Percentiles rank a stretch among this genome's conserved stretches.
phyloP scores from a whole-genome alignment of 2,888 invertebrate genomes.

The Idaea dimidiata region DNA sequence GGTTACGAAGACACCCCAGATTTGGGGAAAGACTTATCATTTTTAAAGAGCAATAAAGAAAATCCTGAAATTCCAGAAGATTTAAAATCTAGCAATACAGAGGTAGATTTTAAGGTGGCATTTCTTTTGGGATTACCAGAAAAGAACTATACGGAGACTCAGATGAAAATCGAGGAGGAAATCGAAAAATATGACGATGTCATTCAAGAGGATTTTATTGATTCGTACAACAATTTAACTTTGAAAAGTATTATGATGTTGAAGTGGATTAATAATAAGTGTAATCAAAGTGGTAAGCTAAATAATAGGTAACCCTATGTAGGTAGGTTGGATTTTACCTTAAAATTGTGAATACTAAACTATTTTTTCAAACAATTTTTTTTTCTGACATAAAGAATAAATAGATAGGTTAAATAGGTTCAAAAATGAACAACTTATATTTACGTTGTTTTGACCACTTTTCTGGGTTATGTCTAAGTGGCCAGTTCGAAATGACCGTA shows the following conservation, averaged over 20 bases:
- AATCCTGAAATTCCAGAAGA: constrained; percentile 39
- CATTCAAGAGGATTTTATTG: constrained; percentile 90
- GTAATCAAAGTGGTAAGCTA: constrained; percentile 77
- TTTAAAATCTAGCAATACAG: constrained; percentile 29
- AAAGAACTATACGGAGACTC: constrained; percentile 78
- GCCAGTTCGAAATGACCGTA: too few species aligned
- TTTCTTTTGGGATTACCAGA: constrained; percentile 83
- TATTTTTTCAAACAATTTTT: too few species aligned
- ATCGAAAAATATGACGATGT: constrained; percentile 86
- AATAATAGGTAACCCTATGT: too few species aligned
- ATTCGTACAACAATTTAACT: constrained; percentile 93
- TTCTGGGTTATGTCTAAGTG: too few species aligned
- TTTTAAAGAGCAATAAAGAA: constrained; percentile 47
- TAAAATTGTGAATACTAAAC: too few species aligned
- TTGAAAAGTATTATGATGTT: constrained; percentile 92
- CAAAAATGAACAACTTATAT: too few species aligned
- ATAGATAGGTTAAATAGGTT: too few species aligned
- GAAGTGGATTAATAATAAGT: constrained; percentile 88
- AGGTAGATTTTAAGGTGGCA: constrained; percentile 59
- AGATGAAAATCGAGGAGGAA: constrained; percentile 84
- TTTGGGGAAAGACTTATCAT: constrained; percentile 49
- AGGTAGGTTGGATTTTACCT: too few species aligned
- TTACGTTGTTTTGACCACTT: too few species aligned
- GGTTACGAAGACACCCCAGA: constrained; percentile 57
- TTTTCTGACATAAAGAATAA: too few species aligned